Base-by-base conservation (phyloP, 1,140 invertebrate genomes). In the Ceratina calcarata region DNA sequence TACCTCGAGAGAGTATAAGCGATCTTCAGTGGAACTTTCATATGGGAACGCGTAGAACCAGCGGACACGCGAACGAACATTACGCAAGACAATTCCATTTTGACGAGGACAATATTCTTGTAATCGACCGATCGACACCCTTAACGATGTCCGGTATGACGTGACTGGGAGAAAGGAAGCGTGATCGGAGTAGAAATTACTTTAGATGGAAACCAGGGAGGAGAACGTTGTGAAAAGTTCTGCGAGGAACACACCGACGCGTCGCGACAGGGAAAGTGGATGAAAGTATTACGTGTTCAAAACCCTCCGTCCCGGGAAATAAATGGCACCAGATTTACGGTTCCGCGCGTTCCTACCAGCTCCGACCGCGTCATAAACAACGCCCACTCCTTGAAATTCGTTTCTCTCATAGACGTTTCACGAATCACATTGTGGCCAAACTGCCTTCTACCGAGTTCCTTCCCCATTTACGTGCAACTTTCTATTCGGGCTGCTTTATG, bases 71-170 rank as follows among this genome's bases (percentile, higher is more conserved):
- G 32, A 2, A 37, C 32, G 53, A 72, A 37, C 64, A 75, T 80
- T 80, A 45, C 6, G 37, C 10, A 45, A 45, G 10, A 45, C 3
- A 45, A 45, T 77, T 51, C 13, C 3, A 7, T 51, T 45, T 37
- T 70, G 32, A 49, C 3, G 49, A 37, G 16, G 20, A n/a, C 18
- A 51, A 77, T 69, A 49, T 69, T 72, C 27, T 51, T 53, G 45
- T 64, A 74, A 78, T 53, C 78, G 16, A 77, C 77, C 64, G 81
- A 73, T 81, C 73, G 69, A 85, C 77, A 83, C 80, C 57, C 58
- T 45, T 1, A 22, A 68, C n/a, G 16, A 60, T 27, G 58, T 22
- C 32, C 58, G 20, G 32, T 20, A 24, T 22, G 53, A 72, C 77
- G 67, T 71, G 71, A 70, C 70, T 58, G 70, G n/a, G 68, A 53